phyloP scores from a whole-genome alignment of 2,888 invertebrate genomes.

The Eubasilissa splendida region DNA sequence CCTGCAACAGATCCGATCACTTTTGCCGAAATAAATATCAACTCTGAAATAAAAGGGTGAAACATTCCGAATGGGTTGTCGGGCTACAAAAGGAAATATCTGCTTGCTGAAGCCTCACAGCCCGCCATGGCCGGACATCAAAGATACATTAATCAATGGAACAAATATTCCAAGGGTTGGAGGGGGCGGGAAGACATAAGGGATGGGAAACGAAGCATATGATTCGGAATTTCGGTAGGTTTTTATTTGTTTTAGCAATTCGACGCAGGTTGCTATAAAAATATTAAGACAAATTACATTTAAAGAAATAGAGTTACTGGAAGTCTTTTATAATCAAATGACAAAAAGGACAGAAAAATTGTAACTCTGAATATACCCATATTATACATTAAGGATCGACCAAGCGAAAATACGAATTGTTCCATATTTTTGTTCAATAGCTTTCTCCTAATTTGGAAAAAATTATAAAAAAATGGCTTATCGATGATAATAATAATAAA shows the following conservation, averaged over 20 bases:
- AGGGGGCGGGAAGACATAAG: constrained; percentile 18
- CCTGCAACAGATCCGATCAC: not conserved
- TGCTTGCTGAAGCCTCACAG: not conserved
- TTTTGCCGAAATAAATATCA: constrained; percentile 22
- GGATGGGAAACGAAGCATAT: constrained; percentile 25
- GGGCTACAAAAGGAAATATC: constrained; percentile 20
- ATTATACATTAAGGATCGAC: too few species aligned
- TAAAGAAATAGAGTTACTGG: too few species aligned
- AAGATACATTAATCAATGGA: constrained; percentile 36
- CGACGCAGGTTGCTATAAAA: too few species aligned
- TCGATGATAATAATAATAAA: too few species aligned
- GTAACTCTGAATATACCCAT: too few species aligned
- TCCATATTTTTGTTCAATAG: too few species aligned
- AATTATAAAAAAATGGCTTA: too few species aligned
- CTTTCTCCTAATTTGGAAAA: too few species aligned
- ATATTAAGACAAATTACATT: too few species aligned
- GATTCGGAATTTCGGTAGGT: constrained; percentile 1
- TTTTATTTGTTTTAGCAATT: not conserved
- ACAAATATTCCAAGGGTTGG: constrained; percentile 26
- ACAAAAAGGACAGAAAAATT: too few species aligned
- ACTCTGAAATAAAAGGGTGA: not conserved
- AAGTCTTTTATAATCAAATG: too few species aligned
- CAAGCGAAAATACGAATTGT: too few species aligned
- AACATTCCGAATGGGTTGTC: constrained; percentile 2
- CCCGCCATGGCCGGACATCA: constrained; percentile 18